phyloP scores from a whole-genome alignment of 2,888 invertebrate genomes.

The Drosophila buzzatii region DNA sequence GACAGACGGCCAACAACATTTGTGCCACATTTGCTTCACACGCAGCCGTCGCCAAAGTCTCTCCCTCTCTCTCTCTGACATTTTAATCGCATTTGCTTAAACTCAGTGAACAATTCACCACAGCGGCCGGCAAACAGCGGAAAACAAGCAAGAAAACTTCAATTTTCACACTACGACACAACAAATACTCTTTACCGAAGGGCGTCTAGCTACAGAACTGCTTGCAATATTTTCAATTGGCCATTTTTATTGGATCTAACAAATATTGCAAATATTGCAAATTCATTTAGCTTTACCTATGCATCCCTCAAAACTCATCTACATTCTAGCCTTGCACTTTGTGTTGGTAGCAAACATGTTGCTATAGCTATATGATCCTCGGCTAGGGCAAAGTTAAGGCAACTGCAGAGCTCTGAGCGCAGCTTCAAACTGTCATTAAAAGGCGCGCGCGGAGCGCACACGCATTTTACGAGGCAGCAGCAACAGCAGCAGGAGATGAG shows the following conservation, averaged over 20 bases:
- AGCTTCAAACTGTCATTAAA: conserved; percentile 81
- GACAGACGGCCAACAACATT: conserved; percentile 76
- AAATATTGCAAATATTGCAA: too few species aligned
- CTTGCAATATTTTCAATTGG: too few species aligned
- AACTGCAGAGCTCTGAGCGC: conserved; percentile 45
- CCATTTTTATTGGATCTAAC: too few species aligned
- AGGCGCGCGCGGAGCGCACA: conserved; percentile 72
- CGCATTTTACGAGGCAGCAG: conserved; percentile 79
- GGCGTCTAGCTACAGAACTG: too few species aligned
- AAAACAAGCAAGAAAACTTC: conserved; percentile 49
- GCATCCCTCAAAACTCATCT: too few species aligned
- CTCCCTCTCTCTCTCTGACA: conserved; percentile 63
- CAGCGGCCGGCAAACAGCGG: conserved; percentile 30
- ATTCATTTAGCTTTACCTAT: too few species aligned
- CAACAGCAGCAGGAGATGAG: conserved; percentile 8
- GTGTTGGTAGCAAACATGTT: conserved; percentile 3
- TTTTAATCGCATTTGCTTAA: conserved; percentile 85
- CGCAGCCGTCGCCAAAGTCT: conserved; percentile 76
- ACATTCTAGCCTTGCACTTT: neutral
- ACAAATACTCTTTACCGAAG: conserved; percentile 32
- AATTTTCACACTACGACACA: conserved; percentile 39
- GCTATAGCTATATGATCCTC: conserved; percentile 4
- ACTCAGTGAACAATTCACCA: conserved; percentile 84
- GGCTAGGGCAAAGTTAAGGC: conserved; percentile 46
- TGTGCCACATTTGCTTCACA: conserved; percentile 76